These are phyloP conservation scores for Ascaphus truei DNA, from an alignment of 2,113 vertebrate species.

Conservation along the genomic window DNA sequence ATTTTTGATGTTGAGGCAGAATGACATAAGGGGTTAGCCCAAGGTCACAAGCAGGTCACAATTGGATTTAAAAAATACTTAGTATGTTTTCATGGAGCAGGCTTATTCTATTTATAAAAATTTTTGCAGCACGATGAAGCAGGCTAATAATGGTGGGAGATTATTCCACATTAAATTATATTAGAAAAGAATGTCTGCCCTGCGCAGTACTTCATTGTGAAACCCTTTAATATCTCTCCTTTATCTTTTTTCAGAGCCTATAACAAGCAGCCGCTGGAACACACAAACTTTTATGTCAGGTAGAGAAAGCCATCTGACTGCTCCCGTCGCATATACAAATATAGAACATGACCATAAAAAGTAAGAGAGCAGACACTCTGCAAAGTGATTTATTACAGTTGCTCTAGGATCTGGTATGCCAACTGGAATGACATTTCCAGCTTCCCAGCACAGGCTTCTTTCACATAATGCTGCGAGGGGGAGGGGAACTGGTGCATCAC, in stretches of 20 bases:
- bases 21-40: background rate
- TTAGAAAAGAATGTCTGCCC: constrained; percentile 8
- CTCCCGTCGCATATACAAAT: constrained; percentile 77
- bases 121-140: background rate
- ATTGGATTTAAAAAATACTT: background rate
- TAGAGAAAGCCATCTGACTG: constrained; percentile 57
- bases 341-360: constrained; percentile 99
- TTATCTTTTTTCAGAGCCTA: background rate
- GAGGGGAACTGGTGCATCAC: background rate
- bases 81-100: background rate
- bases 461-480: constrained; percentile 26
- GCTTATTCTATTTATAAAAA: constrained; percentile 1
- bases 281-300: constrained; percentile 63
- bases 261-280: constrained; percentile 44
- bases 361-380: constrained; percentile 76
- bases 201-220: background rate
- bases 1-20: too few species aligned
- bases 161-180: constrained; percentile 15
- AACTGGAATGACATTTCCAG: constrained; percentile 64
- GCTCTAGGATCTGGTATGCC: constrained; percentile 60
- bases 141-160: background rate
- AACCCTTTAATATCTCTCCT: background rate
- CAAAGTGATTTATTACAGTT: constrained; percentile 67
- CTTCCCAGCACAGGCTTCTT: constrained; percentile 43
- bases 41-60: background rate